These are phyloP conservation scores for Temnothorax longispinosus DNA, from an alignment of 1,140 invertebrate genomes.

Conservation along the genomic window DNA sequence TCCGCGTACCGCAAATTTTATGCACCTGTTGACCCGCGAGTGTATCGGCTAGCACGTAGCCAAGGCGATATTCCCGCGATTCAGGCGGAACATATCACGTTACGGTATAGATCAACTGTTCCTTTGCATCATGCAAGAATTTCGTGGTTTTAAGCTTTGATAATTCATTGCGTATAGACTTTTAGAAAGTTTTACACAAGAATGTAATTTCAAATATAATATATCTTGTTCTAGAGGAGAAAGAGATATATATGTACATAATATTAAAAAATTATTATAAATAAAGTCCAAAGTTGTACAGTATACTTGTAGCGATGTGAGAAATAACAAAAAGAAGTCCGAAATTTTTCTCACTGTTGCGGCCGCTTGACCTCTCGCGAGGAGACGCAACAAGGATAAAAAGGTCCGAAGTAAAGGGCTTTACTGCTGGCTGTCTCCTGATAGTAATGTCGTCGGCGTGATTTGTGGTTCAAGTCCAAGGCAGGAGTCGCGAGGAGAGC, in stretches of 20 bases:
- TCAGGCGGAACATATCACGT: not conserved
- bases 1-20: conserved; percentile 73
- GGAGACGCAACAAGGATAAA: conserved; percentile 55
- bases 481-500: conserved; percentile 52
- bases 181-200: not conserved
- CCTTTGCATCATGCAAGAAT: no score
- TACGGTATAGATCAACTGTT: not conserved
- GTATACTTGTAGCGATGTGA: not conserved
- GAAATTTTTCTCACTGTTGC: not conserved
- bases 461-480: conserved; percentile 76
- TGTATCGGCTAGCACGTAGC: not conserved
- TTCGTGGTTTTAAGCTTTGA: not conserved
- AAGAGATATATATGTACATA: not conserved
- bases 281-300: not conserved
- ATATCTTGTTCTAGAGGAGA: not conserved
- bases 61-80: not conserved
- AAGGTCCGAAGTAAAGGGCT: conserved; percentile 66
- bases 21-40: conserved; percentile 70
- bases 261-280: not conserved
- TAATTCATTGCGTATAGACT: not conserved
- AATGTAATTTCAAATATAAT: not conserved
- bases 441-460: conserved; percentile 77
- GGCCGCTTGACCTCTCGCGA: conserved; percentile 46
- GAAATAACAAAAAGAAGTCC: not conserved
- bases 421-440: conserved; percentile 76